These are phyloP conservation scores for Yponomeuta cagnagella DNA, from an alignment of 2,888 invertebrate species.

Conservation along the genomic window DNA sequence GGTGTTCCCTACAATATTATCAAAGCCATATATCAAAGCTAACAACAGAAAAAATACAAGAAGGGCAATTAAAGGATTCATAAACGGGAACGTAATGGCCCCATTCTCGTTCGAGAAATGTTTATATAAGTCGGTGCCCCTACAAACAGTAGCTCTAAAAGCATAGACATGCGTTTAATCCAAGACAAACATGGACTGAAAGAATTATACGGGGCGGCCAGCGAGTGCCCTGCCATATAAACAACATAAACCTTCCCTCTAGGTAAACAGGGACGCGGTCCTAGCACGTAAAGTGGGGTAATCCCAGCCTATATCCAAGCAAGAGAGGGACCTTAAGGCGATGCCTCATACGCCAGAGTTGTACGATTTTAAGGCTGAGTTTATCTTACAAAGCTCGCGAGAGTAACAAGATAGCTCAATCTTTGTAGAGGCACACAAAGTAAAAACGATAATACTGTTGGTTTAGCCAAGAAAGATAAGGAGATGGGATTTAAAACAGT, in stretches of 20 bases:
- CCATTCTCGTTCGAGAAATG: constrained; percentile 59
- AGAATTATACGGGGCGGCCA: constrained; percentile 57
- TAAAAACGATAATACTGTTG: neutral
- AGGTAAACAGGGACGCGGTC: constrained; percentile 48
- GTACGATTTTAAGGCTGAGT: neutral
- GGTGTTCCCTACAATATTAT: constrained; percentile 34
- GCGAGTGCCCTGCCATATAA: constrained; percentile 36
- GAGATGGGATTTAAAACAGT: neutral
- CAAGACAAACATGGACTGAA: constrained; percentile 64
- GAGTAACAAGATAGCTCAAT: constrained; percentile 7
- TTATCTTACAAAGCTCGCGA: constrained; percentile 4
- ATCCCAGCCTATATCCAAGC: constrained; percentile 46
- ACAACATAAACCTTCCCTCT: constrained; percentile 50
- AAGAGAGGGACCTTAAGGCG: constrained; percentile 47
- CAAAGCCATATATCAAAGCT: constrained; percentile 53
- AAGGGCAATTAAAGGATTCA: constrained; percentile 65
- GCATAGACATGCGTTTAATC: constrained; percentile 71
- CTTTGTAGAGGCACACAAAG: neutral
- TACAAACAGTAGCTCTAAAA: constrained; percentile 70
- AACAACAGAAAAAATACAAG: constrained; percentile 47
- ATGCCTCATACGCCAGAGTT: constrained; percentile 21
- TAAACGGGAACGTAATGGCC: constrained; percentile 57
- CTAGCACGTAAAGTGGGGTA: constrained; percentile 55
- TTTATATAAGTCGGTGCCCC: constrained; percentile 53
- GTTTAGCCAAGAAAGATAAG: neutral